Evolutionary conservation across 2,113 vertebrate species (phyloP), one percentile per base, ranked within the genome.

Genomic region (Myrmecophaga tridactyla): DNA sequence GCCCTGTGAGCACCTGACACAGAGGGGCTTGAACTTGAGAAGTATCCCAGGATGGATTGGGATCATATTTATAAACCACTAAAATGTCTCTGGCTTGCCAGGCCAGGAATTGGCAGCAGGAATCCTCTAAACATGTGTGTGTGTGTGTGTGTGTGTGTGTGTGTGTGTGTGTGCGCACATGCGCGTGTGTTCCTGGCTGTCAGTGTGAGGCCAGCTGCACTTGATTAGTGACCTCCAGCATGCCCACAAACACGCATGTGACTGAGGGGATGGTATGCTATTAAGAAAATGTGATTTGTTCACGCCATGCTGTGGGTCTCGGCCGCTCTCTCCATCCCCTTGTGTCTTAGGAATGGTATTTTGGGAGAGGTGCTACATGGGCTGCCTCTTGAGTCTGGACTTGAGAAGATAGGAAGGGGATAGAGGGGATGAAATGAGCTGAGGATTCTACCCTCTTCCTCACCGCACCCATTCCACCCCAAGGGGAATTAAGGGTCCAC

Each of bases 11-110:
- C 85, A 95, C 96, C 97, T 97, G 97, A 97, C 93, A 87, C 78
- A 76, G 43, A 95, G 51, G 65, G 87, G 39, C 56, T 90, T 94
- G 96, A 95, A 94, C 92, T 8, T 0, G 86, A 96, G 90, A 82
- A 90, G 92, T 88, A 56, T 90, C 96, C 92, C 92, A 83, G 88
- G 56, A 80, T 12, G 39, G 60, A 94, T 58, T 96, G 72, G 96
- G 96, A 90, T 89, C 75, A 0, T 94, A 95, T 86, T 96, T 97
- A 51, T 94, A 96, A 97, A 94, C 96, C 96, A 92, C 93, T 95
- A 48, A 96, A 94, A 97, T 97, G 85, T 97, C 95, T 91, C 90
- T 97, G 83, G 67, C 93, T 96, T 95, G 85, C 95, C 96, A 97
- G 96, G 81, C 92, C 94, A 97, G 92, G 90, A 93, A 41, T 70